Conservation (phyloP, 2,113 vertebrate species). For the Calidris pygmaea region DNA sequence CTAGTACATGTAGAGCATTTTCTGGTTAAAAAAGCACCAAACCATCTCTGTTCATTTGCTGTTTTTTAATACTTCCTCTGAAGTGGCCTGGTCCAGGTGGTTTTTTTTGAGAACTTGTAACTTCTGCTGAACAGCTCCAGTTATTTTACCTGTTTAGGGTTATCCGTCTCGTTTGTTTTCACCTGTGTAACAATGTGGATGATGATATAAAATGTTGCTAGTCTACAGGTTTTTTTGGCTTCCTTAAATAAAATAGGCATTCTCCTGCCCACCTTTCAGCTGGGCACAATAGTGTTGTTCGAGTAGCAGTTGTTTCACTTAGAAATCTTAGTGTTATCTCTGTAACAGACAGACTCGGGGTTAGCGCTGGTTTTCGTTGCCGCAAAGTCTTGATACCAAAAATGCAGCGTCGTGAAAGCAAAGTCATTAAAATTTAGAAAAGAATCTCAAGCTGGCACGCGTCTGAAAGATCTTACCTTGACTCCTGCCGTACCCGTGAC, state of each 20-base stretch:
- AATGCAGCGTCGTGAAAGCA: not conserved
- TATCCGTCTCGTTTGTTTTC: not conserved
- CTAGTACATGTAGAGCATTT: not conserved
- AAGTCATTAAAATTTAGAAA: not conserved
- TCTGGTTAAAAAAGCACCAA: not conserved
- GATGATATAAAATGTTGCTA: not conserved
- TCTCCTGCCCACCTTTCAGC: not conserved
- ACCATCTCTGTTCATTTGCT: not conserved
- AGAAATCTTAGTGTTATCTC: not conserved
- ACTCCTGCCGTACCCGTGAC: not conserved
- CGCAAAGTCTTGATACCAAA: not conserved
- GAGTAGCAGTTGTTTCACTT: not conserved
- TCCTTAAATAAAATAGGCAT: not conserved
- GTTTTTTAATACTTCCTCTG: not conserved
- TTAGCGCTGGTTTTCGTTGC: not conserved
- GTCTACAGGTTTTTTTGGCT: not conserved
- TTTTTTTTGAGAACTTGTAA: not conserved
- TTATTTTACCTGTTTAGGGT: not conserved
- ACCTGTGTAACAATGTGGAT: fast-evolving
- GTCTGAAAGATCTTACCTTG: not conserved
- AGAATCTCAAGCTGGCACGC: not conserved
- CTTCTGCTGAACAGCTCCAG: not conserved
- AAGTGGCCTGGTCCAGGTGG: not conserved
- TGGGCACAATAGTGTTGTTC: not conserved
- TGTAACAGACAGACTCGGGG: not conserved